phyloP scores from a whole-genome alignment of 2,113 vertebrate species.

The Rhea pennata region DNA sequence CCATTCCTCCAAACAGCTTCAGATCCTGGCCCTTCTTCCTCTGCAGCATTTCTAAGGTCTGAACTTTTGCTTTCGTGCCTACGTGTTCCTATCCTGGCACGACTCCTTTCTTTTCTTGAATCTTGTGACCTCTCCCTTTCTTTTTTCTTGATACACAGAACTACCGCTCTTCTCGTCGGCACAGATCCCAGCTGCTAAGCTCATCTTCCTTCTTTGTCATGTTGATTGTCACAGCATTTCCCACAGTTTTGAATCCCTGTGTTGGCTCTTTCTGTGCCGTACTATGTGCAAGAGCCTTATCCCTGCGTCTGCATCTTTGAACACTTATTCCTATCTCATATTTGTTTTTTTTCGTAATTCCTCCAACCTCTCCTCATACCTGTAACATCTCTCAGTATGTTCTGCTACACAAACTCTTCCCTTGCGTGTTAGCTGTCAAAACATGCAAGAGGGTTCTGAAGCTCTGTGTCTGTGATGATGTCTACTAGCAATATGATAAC shows the following conservation, averaged over 20 bases:
- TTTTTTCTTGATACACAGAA: neutral
- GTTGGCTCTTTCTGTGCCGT: neutral
- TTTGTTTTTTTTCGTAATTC: neutral
- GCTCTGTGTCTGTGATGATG: rapidly evolving
- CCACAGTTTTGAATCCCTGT: neutral
- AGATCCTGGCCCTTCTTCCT: neutral
- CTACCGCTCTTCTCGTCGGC: rapidly evolving
- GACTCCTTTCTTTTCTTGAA: neutral
- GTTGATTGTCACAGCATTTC: neutral
- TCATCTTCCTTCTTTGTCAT: neutral
- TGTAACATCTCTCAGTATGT: neutral
- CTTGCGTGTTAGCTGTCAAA: neutral
- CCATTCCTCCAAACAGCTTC: neutral
- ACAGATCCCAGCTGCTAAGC: neutral
- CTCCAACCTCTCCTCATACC: rapidly evolving
- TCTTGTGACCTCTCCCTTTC: neutral
- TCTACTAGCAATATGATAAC: neutral
- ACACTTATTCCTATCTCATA: neutral
- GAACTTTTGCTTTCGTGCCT: neutral
- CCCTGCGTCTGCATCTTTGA: neutral
- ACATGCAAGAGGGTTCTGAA: rapidly evolving
- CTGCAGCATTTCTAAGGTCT: neutral
- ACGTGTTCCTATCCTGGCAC: rapidly evolving
- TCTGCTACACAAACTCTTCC: neutral
- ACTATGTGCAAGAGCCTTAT: rapidly evolving